phyloP scores from a whole-genome alignment of 1,140 invertebrate species.

The Ips nitidus region DNA sequence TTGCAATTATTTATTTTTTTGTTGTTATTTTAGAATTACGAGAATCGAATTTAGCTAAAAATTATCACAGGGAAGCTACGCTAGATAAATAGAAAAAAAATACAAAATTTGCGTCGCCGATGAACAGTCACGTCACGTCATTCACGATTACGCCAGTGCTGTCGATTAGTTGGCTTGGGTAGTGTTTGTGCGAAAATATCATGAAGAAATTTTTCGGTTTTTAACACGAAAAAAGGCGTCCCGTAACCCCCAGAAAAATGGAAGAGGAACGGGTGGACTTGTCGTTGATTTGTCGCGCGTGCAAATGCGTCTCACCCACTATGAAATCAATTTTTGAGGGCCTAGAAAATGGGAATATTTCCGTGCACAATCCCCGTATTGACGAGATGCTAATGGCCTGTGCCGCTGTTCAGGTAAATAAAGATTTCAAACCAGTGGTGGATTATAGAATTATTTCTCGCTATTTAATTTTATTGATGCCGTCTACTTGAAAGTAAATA shows the following conservation, averaged over 20 bases:
- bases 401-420: slow-evolving; percentile 49
- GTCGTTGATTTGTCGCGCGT: slow-evolving; percentile 44
- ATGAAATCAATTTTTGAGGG: slow-evolving; percentile 45
- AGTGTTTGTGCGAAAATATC: slow-evolving; percentile 39
- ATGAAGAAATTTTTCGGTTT: slow-evolving; percentile 32
- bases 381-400: slow-evolving; percentile 54
- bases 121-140: not conserved
- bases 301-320: slow-evolving; percentile 42
- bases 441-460: slow-evolving; percentile 11
- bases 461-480: not conserved
- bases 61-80: too few species aligned
- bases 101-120: too few species aligned
- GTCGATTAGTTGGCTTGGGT: slow-evolving; percentile 45
- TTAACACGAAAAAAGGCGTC: slow-evolving; percentile 8
- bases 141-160: slow-evolving; percentile 39
- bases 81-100: too few species aligned
- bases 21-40: too few species aligned
- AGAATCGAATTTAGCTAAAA: too few species aligned
- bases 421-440: slow-evolving; percentile 22
- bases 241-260: slow-evolving; percentile 14
- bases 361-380: slow-evolving; percentile 45
- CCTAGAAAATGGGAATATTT: slow-evolving; percentile 41
- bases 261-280: slow-evolving; percentile 33
- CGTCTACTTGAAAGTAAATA: not conserved
- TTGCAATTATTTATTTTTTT: too few species aligned